Evolutionary conservation across 2,888 invertebrate genomes (phyloP).

Genomic region (Capitulum mitella): DNA sequence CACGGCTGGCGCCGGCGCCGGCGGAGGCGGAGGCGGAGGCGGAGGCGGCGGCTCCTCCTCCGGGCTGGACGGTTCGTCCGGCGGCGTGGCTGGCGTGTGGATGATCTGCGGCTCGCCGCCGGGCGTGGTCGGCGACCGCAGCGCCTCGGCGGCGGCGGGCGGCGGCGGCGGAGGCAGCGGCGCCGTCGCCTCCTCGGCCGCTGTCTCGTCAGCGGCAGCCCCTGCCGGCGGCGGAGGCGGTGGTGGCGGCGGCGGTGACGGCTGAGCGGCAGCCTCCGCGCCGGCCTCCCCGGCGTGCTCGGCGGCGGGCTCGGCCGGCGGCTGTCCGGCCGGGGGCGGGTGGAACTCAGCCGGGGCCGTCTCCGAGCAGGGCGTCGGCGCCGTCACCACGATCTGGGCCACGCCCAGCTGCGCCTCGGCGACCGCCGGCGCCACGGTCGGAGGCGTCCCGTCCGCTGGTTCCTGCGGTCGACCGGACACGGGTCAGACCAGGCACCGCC

Average conservation of each 20-base stretch:
- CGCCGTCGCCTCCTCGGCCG: background rate
- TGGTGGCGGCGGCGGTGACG: no score
- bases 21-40: slow-evolving; percentile 2
- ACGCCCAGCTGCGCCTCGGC: slow-evolving; percentile 32
- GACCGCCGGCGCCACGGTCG: background rate
- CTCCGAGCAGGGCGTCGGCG: slow-evolving; percentile 68
- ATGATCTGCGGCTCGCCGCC: slow-evolving; percentile 1
- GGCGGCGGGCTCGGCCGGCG: background rate
- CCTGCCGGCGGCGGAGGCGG: no score
- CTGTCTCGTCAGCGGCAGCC: background rate
- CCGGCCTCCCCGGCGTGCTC: background rate
- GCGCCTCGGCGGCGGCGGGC: background rate
- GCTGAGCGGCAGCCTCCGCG: background rate
- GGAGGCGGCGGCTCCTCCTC: slow-evolving; percentile 15
- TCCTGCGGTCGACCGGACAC: no score
- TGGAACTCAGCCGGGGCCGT: slow-evolving; percentile 29
- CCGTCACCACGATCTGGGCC: slow-evolving; percentile 74
- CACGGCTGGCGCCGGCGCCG: background rate
- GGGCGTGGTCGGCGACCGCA: background rate
- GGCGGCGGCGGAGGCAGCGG: background rate
- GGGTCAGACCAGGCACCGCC: no score
- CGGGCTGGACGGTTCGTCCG: background rate
- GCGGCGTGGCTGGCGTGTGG: slow-evolving; percentile 23
- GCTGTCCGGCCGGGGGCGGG: background rate
- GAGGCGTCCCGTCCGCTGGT: no score